Evolutionary conservation across 2,797 vertebrate genomes (phyloP).

Genomic region (Sphenodon punctatus): DNA sequence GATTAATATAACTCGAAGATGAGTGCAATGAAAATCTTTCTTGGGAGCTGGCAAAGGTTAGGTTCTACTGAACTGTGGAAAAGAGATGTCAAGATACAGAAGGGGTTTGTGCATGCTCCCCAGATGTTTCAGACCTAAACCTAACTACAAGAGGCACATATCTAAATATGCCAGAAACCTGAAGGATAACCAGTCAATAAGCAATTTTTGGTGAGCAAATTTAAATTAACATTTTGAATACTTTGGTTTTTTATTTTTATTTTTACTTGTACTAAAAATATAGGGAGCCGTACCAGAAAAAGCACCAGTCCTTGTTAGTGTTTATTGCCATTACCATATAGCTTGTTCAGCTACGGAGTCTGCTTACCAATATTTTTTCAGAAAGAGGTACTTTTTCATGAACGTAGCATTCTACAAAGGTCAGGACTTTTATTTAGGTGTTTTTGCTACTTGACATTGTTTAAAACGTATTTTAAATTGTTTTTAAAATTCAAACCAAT

Average conservation of each 20-base stretch:
- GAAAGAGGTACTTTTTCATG: background rate
- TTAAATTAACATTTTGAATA: background rate
- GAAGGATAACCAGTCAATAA: background rate
- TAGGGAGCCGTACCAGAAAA: background rate
- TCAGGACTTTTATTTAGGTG: no score
- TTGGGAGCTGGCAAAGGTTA: background rate
- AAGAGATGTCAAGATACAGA: constrained; percentile 8
- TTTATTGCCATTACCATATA: constrained; percentile 22
- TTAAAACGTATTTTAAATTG: no score
- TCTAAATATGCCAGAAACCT: constrained; percentile 51
- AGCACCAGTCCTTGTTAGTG: constrained; percentile 22
- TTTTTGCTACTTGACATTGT: no score
- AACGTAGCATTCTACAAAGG: no score
- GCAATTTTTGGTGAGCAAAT: constrained; percentile 8
- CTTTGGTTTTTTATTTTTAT: constrained; percentile 12
- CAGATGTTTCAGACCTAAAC: background rate
- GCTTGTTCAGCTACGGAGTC: background rate
- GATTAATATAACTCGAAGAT: constrained; percentile 35
- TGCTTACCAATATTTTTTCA: background rate
- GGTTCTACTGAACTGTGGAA: background rate
- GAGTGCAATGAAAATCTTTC: background rate
- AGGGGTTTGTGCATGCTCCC: constrained; percentile 68
- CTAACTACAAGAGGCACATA: constrained; percentile 28
- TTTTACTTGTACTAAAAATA: constrained; percentile 6
- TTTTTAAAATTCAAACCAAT: no score